phyloP scores from a whole-genome alignment of 2,888 invertebrate genomes.

The Eretmocerus hayati region DNA sequence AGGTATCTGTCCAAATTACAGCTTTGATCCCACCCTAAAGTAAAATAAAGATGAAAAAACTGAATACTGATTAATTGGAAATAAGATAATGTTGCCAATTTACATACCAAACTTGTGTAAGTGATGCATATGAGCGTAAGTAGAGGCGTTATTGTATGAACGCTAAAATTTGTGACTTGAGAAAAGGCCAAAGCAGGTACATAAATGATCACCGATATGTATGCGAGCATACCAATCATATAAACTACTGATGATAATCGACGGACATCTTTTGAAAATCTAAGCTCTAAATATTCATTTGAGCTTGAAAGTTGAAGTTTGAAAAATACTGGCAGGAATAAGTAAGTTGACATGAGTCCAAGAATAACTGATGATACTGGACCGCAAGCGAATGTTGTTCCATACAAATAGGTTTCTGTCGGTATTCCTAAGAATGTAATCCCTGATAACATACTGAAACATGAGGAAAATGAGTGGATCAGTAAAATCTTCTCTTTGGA shows the following conservation, averaged over 20 bases:
- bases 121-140: slow-evolving; percentile 69
- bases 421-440: slow-evolving; percentile 69
- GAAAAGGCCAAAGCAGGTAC: slow-evolving; percentile 64
- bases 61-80: background rate
- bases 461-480: no score
- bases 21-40: slow-evolving; percentile 55
- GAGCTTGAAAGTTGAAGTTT: slow-evolving; percentile 63
- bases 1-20: slow-evolving; percentile 59
- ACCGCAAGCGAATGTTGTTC: slow-evolving; percentile 56
- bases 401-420: slow-evolving; percentile 66
- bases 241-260: slow-evolving; percentile 57
- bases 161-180: slow-evolving; percentile 62
- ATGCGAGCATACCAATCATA: slow-evolving; percentile 53
- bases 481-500: no score
- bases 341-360: slow-evolving; percentile 37
- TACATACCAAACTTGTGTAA: slow-evolving; percentile 61
- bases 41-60: slow-evolving; percentile 11
- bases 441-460: slow-evolving; percentile 55
- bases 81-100: background rate
- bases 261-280: slow-evolving; percentile 57
- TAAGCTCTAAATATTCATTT: slow-evolving; percentile 61
- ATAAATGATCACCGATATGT: slow-evolving; percentile 62
- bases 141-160: slow-evolving; percentile 60
- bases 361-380: slow-evolving; percentile 44
- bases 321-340: slow-evolving; percentile 62